These are phyloP conservation scores for Macropodus opercularis DNA, from an alignment of 2,797 vertebrate genomes.

Conservation along the genomic window DNA sequence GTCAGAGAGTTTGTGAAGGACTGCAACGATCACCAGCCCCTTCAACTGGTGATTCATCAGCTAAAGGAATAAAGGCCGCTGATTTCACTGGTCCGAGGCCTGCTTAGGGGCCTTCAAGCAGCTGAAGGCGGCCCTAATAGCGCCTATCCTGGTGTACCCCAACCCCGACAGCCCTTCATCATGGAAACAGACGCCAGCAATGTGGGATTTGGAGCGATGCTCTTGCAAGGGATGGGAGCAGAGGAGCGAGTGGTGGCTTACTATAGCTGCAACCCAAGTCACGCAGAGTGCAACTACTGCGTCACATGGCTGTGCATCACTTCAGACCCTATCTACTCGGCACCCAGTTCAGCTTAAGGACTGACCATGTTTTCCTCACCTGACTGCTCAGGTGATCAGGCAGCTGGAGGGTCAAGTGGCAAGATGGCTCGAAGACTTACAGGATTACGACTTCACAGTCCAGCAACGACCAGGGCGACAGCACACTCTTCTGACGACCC, in stretches of 20 bases:
- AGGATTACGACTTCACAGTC: no score
- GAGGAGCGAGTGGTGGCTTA: neutral
- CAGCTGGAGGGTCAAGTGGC: no score
- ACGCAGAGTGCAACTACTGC: slow-evolving; percentile 21
- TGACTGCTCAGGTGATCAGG: no score
- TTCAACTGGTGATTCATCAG: no score
- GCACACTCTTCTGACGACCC: no score
- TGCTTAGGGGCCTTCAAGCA: neutral
- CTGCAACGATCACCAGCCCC: slow-evolving; percentile 1
- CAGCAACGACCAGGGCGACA: no score
- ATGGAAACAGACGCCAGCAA: slow-evolving; percentile 29
- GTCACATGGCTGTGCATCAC: slow-evolving; percentile 7
- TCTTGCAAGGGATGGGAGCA: no score
- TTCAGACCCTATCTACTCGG: no score
- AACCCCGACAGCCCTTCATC: neutral
- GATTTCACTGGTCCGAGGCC: neutral
- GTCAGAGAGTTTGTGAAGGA: neutral
- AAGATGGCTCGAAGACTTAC: no score
- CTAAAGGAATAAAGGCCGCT: neutral
- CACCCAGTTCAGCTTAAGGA: no score
- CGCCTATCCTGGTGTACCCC: neutral
- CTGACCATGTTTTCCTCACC: no score
- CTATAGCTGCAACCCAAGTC: neutral
- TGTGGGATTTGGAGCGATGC: slow-evolving; percentile 1
- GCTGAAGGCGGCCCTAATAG: neutral